Base-by-base conservation (phyloP, 2,797 vertebrate species). In the Phoeniculus purpureus region DNA sequence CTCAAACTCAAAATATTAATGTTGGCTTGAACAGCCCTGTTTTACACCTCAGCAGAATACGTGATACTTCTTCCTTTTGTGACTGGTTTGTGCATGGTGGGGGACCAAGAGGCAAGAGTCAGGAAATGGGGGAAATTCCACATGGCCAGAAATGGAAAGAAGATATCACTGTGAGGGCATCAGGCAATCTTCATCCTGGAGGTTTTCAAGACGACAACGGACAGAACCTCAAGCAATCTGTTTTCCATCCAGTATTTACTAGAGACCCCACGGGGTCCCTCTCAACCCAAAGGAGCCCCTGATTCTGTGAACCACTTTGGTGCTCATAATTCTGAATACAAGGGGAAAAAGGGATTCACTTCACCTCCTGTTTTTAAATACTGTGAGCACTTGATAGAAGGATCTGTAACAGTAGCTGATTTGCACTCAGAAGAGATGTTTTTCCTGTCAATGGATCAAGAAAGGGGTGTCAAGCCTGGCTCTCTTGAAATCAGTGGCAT, bases 341-440 rank as follows among this genome's bases (percentile, higher is more conserved):
- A 10, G 0, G 3, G 3, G 12, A 50, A 14, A 40, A n/a, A 19
- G 2, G 37, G 4, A 65, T 59, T 81, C 9, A 9, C 5, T 48
- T 87, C 15, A 40, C 6, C 56, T 83, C 67, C 34, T 74, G 20
- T 13, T 68, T 66, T 78, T 45, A 61, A 72, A 54, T 34, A 32
- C 17, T 61, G 2, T 4, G n/a, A 72, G 32, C 72, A 68, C 15
- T 31, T 26, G 4, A 58, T 34, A 77, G 18, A 60, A 54, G 78
- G 54, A 54, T 5, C 31, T 1, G 2, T 52, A 31, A 40, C 12
- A 54, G 27, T 19, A 78, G 34, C 23, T 84, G 21, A 45, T 52
- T 31, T 67, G 47, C 66, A 68, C 47, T 40, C 34, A 45, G 61
- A 80, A 67, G 7, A 76, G 8, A 72, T 61, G 2, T 65, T 77